A percentile compares a stretch with the other conserved stretches of the same genome.
Evolutionary conservation across 1,140 invertebrate species (phyloP).

Genomic region (Atopsyche davidsoni): DNA sequence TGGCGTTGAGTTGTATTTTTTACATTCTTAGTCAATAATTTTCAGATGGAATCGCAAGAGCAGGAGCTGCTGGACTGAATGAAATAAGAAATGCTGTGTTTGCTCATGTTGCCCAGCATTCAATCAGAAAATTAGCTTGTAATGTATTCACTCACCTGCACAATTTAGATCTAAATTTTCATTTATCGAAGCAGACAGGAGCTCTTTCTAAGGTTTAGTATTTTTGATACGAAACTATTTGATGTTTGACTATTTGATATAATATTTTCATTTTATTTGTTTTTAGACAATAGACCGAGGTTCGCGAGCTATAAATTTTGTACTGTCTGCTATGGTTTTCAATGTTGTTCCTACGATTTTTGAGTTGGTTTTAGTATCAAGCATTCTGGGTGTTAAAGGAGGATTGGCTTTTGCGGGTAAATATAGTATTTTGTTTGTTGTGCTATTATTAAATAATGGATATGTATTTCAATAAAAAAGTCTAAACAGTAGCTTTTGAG

Average conservation of each 20-base stretch:
- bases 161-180: conserved; percentile 91
- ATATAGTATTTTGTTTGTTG: too few species aligned
- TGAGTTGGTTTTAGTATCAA: conserved; percentile 85
- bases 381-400: conserved; percentile 77
- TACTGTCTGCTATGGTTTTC: conserved; percentile 93
- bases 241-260: conserved; percentile 10
- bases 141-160: conserved; percentile 98
- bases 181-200: conserved; percentile 91
- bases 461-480: too few species aligned
- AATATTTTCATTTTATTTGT: conserved; percentile 23
- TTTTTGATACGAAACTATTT: conserved; percentile 28
- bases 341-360: conserved; percentile 96
- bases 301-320: conserved; percentile 95
- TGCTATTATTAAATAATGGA: too few species aligned
- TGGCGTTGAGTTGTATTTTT: too few species aligned
- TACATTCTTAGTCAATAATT: too few species aligned
- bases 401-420: conserved; percentile 65
- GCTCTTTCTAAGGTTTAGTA: conserved; percentile 47
- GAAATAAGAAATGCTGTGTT: conserved; percentile 97
- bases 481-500: too few species aligned
- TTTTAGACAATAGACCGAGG: conserved; percentile 79
- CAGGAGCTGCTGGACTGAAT: conserved; percentile 86
- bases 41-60: conserved; percentile 88
- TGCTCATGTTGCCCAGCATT: conserved; percentile 96
- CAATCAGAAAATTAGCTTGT: conserved; percentile 87